phyloP scores from a whole-genome alignment of 2,113 vertebrate genomes.

The Pandion haliaetus region DNA sequence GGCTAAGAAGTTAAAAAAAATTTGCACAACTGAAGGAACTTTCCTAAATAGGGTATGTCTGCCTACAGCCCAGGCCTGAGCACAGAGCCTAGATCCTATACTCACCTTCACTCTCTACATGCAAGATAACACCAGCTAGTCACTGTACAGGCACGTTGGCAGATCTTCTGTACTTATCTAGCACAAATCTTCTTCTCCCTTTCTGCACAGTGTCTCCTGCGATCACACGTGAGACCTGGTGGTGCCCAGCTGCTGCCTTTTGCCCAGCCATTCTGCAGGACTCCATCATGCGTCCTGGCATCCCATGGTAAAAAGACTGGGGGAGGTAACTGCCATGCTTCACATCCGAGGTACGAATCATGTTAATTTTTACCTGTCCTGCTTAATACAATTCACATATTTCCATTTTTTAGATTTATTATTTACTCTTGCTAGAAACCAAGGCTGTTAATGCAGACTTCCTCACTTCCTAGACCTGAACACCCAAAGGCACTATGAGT shows the following conservation, averaged over 20 bases:
- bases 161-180: background rate
- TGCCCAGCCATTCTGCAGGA: background rate
- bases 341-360: fast-evolving
- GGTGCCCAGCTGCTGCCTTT: background rate
- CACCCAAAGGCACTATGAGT: background rate
- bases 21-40: background rate
- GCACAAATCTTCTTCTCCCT: background rate
- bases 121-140: background rate
- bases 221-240: fast-evolving
- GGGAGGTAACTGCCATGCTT: background rate
- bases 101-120: background rate
- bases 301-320: background rate
- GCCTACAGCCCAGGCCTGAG: background rate
- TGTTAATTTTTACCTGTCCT: background rate
- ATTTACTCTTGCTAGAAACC: background rate
- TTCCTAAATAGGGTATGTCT: background rate
- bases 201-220: background rate
- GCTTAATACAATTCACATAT: background rate
- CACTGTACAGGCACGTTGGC: background rate
- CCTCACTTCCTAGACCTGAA: background rate
- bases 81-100: background rate
- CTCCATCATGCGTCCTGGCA: fast-evolving
- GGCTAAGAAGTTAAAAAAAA: background rate
- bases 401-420: background rate
- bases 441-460: background rate